Evolutionary conservation across 2,888 invertebrate genomes (phyloP).

Genomic region (Busseola fusca): DNA sequence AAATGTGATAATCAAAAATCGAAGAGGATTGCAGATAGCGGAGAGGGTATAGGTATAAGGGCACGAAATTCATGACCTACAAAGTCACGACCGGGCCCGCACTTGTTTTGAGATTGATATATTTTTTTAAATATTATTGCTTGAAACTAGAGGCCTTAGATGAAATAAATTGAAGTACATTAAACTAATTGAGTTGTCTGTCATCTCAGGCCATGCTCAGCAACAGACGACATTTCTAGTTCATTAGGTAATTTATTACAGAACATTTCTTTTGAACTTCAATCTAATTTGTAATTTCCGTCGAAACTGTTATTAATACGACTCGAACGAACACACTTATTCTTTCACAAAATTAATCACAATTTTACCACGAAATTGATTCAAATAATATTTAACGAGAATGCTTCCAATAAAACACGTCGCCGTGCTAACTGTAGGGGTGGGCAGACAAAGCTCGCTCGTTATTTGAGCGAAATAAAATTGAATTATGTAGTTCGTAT

Average conservation of each 20-base stretch:
- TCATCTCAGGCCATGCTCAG: neutral
- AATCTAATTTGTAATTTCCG: conserved; percentile 24
- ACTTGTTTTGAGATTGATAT: neutral
- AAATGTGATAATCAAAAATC: too few relatives aligned
- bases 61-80: too few relatives aligned
- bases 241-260: neutral
- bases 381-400: conserved; percentile 32
- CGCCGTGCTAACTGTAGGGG: conserved; percentile 4
- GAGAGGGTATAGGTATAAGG: too few relatives aligned
- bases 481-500: conserved; percentile 26
- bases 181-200: neutral
- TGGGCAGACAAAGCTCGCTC: conserved; percentile 19
- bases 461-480: conserved; percentile 30
- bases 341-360: conserved; percentile 26
- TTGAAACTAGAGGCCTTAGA: neutral
- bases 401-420: conserved; percentile 20
- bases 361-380: conserved; percentile 10
- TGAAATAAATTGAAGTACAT: neutral
- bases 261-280: conserved; percentile 11
- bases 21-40: too few relatives aligned
- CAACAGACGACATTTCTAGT: neutral
- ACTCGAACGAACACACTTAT: neutral
- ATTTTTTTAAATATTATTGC: neutral
- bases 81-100: too few relatives aligned
- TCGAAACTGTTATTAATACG: neutral